These are phyloP conservation scores for Ephydatia muelleri DNA, from an alignment of 37 sponge, comb jelly and placozoan species.

Conservation along the genomic window DNA sequence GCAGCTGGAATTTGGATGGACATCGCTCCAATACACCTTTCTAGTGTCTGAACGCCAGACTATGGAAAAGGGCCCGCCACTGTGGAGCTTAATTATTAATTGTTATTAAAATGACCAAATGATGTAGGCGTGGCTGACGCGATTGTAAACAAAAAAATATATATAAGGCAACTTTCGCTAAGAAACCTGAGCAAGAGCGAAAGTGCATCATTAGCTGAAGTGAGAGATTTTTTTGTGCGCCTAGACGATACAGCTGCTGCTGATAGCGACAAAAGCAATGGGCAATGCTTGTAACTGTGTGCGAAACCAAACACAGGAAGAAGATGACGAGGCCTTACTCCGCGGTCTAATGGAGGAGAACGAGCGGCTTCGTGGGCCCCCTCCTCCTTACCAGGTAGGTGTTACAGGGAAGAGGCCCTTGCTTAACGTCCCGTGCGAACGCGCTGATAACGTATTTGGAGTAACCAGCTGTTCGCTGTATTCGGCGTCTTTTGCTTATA, in stretches of 20 bases:
- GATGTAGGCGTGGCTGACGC: background rate
- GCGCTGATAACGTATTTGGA: no score
- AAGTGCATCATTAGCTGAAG: background rate
- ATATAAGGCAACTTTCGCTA: background rate
- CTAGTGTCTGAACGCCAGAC: background rate
- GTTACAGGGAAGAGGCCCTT: background rate
- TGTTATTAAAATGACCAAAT: background rate
- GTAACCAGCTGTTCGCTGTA: no score
- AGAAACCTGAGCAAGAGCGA: no score
- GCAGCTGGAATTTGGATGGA: background rate
- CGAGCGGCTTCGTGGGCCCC: slow-evolving; percentile 41
- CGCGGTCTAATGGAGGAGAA: slow-evolving; percentile 9
- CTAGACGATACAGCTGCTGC: background rate
- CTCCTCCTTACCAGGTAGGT: slow-evolving; percentile 64
- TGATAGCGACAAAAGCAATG: slow-evolving; percentile 16
- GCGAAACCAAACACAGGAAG: slow-evolving; percentile 29
- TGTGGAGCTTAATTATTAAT: background rate
- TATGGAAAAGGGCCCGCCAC: background rate
- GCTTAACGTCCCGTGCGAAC: background rate
- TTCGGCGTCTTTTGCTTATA: no score
- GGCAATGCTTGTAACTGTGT: slow-evolving; percentile 60
- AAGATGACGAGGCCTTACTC: slow-evolving; percentile 44
- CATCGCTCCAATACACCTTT: background rate
- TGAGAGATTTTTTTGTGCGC: background rate
- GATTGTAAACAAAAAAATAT: background rate